These are phyloP conservation scores for Anolis sagrei DNA, from an alignment of 2,113 vertebrate species.

Conservation along the genomic window DNA sequence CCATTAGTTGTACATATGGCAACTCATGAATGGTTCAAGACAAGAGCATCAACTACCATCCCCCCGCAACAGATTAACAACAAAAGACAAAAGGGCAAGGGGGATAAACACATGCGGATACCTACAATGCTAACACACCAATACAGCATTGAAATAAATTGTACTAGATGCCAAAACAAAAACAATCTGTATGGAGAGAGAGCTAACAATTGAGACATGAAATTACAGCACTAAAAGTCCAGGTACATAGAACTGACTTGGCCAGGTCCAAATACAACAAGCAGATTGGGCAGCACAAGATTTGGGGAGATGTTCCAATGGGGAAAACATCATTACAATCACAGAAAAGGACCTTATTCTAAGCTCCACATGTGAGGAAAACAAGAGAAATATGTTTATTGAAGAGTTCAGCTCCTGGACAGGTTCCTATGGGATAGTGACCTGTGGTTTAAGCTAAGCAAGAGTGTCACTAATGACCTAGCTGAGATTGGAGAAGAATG, in stretches of 20 bases:
- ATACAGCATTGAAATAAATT: too few relatives aligned
- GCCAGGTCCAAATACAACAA: background rate
- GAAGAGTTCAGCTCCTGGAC: background rate
- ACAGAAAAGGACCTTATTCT: background rate
- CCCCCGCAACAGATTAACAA: background rate
- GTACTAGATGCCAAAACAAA: background rate
- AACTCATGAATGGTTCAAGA: too few relatives aligned
- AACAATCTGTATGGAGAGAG: background rate
- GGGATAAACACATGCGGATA: background rate
- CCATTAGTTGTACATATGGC: too few relatives aligned
- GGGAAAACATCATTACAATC: background rate
- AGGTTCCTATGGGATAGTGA: background rate
- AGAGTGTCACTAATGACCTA: too few relatives aligned
- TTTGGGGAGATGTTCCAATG: background rate
- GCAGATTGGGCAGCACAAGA: background rate
- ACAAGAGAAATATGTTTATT: background rate
- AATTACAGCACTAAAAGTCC: background rate
- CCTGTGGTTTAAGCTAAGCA: background rate
- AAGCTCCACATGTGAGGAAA: background rate
- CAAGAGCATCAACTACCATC: too few relatives aligned
- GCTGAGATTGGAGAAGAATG: too few relatives aligned
- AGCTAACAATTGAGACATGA: background rate
- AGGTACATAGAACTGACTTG: background rate
- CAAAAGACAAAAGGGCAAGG: background rate
- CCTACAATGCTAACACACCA: background rate